Evolutionary conservation across 2,888 invertebrate genomes (phyloP).

Genomic region (Ceratothoa steindachneri): DNA sequence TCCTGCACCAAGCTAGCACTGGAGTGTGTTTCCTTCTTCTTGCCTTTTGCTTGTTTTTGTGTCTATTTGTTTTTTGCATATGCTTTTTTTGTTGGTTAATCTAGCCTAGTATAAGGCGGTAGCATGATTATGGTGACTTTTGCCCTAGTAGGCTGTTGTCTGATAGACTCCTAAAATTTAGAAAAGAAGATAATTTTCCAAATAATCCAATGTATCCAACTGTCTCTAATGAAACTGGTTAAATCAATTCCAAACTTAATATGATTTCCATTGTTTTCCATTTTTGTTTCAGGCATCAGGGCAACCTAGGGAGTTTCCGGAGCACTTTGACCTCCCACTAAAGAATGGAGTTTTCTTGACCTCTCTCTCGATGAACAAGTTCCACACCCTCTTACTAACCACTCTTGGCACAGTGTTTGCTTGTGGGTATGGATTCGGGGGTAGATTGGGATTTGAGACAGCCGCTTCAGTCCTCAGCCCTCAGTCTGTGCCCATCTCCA

Average conservation of each 20-base stretch:
- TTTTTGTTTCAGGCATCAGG: constrained; percentile 16
- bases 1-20: no score
- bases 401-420: constrained; percentile 63
- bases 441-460: constrained; percentile 66
- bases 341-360: constrained; percentile 19
- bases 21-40: no score
- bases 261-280: not conserved
- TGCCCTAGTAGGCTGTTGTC: no score
- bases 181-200: no score
- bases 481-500: constrained; percentile 51
- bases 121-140: no score
- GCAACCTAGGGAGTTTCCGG: constrained; percentile 24
- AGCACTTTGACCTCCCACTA: constrained; percentile 21
- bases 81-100: no score
- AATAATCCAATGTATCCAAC: no score
- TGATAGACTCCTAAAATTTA: no score
- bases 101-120: no score
- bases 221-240: no score
- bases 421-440: constrained; percentile 76
- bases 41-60: no score
- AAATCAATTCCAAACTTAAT: not conserved
- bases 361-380: constrained; percentile 65
- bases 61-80: no score
- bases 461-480: constrained; percentile 62
- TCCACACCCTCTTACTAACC: constrained; percentile 68